Percentiles rank a stretch among this genome's conserved stretches.
Conservation (phyloP, 92 coral and sea anemone species). For the Palythoa heliodiscus region DNA sequence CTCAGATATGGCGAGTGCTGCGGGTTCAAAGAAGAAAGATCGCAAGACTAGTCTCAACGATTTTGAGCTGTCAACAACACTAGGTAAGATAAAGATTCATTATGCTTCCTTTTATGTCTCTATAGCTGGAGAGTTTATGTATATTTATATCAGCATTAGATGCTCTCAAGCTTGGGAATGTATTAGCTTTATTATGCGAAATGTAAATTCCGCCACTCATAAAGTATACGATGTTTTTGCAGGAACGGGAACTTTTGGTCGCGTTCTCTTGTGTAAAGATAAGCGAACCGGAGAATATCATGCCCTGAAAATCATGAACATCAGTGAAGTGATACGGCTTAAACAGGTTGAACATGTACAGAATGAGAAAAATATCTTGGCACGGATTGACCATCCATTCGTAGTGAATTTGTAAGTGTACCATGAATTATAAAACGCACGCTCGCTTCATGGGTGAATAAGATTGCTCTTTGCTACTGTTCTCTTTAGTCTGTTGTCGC, state of each 20-base stretch:
- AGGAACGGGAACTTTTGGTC: constrained; percentile 99
- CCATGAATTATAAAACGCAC: background rate
- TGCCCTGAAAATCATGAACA: constrained; percentile 96
- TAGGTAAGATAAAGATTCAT: constrained; percentile 65
- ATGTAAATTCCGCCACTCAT: constrained; percentile 5
- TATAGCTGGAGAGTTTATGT: background rate
- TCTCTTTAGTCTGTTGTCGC: background rate
- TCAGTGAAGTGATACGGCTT: constrained; percentile 94
- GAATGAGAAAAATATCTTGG: constrained; percentile 90
- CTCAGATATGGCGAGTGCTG: constrained; percentile 62
- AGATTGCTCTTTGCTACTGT: background rate
- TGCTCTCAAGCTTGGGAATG: constrained; percentile 32
- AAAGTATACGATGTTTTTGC: constrained; percentile 5
- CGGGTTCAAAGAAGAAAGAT: constrained; percentile 75
- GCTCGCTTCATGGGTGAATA: constrained; percentile 37
- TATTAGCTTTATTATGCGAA: background rate
- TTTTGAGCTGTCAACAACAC: constrained; percentile 70
- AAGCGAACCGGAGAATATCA: constrained; percentile 79
- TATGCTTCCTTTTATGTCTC: constrained; percentile 9
- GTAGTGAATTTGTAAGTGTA: constrained; percentile 95
- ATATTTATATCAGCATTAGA: constrained; percentile 41
- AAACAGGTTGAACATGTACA: constrained; percentile 99
- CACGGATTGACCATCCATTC: constrained; percentile 95
- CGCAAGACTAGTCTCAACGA: constrained; percentile 79
- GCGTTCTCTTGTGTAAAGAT: constrained; percentile 88